Evolutionary conservation across 2,113 vertebrate species (phyloP), one percentile per base, ranked within the genome.

Genomic region (Bos javanicus): DNA sequence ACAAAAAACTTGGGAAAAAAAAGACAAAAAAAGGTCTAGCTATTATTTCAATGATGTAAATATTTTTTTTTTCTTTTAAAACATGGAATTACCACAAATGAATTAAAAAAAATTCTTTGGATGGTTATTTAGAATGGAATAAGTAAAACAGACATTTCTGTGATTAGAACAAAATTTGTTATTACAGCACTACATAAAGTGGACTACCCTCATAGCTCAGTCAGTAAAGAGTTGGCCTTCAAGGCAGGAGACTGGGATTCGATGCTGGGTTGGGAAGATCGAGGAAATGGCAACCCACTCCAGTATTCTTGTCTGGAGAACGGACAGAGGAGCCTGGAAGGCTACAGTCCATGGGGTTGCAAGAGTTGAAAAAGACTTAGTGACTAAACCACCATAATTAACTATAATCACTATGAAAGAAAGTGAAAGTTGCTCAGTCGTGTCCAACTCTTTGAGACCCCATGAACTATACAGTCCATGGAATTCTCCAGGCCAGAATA

Each of bases 201-300:
- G 7, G 64, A 17, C 62, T 67, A n/a, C 64, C 16, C 33, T 67
- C 64, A 67, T 67, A 67, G 64, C 64, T 67, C 62, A 64, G 64
- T 67, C 33, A 67, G 8, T n/a, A 67, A n/a, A n/a, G 33, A 67
- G n/a, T 36, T 8, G 1, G 64, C 16, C 33, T 67, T 67, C 17
- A n/a, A 19, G 64, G 8, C 8, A 19, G 64, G 33, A 67, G 33
- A 67, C 7, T 3, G 0, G 1, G 64, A 8, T 67, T 67, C 0
- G 1, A 8, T 67, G n/a, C 33, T 67, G 64, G 33, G 16, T 67
- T 67, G 8, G 64, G 16, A 67, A 67, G 64, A 67, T 67, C 16
- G n/a, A 67, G 16, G 64, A 67, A 10, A n/a, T 67, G 64, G 64
- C 64, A 67, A 67, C 7, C 33, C 33, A n/a, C 4, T 67, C 33